Percentiles rank a stretch among this genome's conserved stretches.
Evolutionary conservation across 1,140 invertebrate species (phyloP).

Genomic region (Kradibia gibbosae): DNA sequence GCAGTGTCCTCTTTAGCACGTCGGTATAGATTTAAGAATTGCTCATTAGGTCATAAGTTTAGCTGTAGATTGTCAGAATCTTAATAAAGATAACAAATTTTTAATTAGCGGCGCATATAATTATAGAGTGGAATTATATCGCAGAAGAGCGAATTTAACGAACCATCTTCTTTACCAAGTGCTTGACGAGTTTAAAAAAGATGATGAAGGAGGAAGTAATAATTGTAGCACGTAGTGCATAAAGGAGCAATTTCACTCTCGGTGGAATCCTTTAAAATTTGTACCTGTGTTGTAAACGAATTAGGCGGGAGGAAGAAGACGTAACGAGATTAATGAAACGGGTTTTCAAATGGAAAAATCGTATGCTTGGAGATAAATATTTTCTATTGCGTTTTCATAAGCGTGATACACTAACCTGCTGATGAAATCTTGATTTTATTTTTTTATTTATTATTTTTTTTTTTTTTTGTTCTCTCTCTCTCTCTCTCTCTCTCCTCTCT

Average conservation of each 20-base stretch:
- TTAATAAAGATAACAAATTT: constrained; percentile 41
- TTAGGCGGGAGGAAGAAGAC: constrained; percentile 46
- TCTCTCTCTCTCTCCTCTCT: too few species aligned
- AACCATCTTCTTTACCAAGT: constrained; percentile 45
- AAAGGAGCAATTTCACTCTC: constrained; percentile 25
- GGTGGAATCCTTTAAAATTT: constrained; percentile 52
- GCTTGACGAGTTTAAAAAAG: constrained; percentile 36
- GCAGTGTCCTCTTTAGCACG: constrained; percentile 20
- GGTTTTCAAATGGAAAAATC: not conserved
- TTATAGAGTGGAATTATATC: constrained; percentile 38
- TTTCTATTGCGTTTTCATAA: constrained; percentile 11
- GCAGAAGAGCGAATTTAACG: constrained; percentile 39
- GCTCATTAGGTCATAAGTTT: constrained; percentile 47
- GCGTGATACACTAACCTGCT: not conserved
- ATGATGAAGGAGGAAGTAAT: constrained; percentile 29
- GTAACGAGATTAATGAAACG: constrained; percentile 33
- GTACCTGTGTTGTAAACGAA: constrained; percentile 61
- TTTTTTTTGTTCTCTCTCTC: too few species aligned
- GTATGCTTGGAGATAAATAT: constrained; percentile 29
- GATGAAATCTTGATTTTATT: not conserved
- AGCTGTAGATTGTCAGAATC: constrained; percentile 36
- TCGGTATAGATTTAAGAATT: constrained; percentile 33
- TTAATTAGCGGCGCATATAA: constrained; percentile 35
- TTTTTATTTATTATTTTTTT: constrained; percentile 8
- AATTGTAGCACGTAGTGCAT: constrained; percentile 42